Evolutionary conservation across 2,797 vertebrate species (phyloP), one percentile per base, ranked within the genome.

Genomic region (Zalophus californianus): DNA sequence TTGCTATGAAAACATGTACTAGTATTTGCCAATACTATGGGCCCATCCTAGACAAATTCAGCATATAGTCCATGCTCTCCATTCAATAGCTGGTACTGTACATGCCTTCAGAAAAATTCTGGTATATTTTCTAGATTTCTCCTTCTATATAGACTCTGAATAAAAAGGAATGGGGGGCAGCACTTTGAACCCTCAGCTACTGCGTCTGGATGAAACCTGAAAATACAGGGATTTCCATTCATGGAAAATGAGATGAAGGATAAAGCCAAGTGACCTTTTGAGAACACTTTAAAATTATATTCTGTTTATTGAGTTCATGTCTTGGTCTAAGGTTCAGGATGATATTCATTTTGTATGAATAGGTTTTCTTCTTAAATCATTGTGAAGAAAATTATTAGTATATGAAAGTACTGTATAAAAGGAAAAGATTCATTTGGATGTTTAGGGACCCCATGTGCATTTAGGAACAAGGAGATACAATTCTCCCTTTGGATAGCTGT

Each of bases 291-390:
- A 86, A 96, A 98, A 96, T 98, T 91, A 97, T 92, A 94, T 85
- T 97, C 84, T 97, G 64, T 97, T 94, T 97, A 97, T 78, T 95
- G 92, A 97, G 82, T 97, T 95, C 95, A 95, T 80, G 64, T 85
- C 79, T 78, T 96, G 72, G 93, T 94, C 75, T 86, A 86, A 94
- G 50, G 79, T 95, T 97, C 79, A 89, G 90, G 97, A 94, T 85
- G 64, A 93, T 93, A 92, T 82, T 97, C 95, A 97, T 89, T 97
- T 97, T 96, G 32, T 93, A 86, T 85, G 50, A 97, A 86, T 64
- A 95, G 32, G 16, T 89, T 94, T 93, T 92, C 92, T 95, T 93
- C 75, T 88, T 89, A 82, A 97, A 79, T 94, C 79, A 94, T 44
- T 78, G 52, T 79, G 85, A 96, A 97, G 66, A 93, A 96, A 94